Conservation (phyloP, 2,888 invertebrate species). For the Caenorhabditis becei region DNA sequence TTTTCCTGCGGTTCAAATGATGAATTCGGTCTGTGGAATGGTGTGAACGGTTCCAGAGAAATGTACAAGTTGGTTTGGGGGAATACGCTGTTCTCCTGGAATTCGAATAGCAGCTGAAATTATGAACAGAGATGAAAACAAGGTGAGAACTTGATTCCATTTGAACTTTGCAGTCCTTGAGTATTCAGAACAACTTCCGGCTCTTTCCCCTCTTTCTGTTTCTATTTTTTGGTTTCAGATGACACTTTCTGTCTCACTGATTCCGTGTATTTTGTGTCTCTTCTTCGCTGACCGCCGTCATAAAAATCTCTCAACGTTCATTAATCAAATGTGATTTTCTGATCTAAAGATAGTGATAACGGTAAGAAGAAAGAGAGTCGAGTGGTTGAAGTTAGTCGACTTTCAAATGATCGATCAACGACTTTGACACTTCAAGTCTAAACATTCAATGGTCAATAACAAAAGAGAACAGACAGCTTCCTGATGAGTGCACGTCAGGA, state of each 20-base stretch:
- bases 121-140: no score
- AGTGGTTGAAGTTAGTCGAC: not conserved
- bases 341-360: constrained; percentile 6
- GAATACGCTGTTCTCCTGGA: no score
- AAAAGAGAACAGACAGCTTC: not conserved
- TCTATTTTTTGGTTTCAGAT: no score
- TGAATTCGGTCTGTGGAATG: no score
- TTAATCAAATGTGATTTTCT: constrained; percentile 48
- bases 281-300: not conserved
- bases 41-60: no score
- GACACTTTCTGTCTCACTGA: not conserved
- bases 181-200: no score
- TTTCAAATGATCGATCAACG: constrained; percentile 3
- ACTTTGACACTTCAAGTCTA: not conserved
- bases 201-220: no score
- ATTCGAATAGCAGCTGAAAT: no score
- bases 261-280: not conserved
- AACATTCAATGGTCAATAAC: not conserved
- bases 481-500: not conserved
- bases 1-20: not conserved
- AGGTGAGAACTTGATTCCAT: no score
- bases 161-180: no score
- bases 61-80: no score
- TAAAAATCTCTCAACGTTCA: constrained; percentile 40
- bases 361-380: constrained; percentile 8